Conservation (phyloP, 2,888 invertebrate species). For the Odontomyia ornata region DNA sequence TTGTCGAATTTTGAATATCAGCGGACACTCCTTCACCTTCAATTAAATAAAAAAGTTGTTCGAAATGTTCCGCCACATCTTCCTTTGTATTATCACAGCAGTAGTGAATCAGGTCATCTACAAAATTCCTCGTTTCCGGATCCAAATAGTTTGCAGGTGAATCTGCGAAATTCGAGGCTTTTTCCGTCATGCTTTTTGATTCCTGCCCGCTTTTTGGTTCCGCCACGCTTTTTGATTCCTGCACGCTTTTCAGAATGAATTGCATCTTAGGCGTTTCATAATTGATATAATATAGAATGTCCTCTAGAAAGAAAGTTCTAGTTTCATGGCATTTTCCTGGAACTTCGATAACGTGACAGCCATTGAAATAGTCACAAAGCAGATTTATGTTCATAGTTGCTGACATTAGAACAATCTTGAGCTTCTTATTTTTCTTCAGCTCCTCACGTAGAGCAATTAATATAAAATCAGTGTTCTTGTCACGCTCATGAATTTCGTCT, state of each 20-base stretch:
- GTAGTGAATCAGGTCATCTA: slow-evolving; percentile 62
- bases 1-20: slow-evolving; percentile 74
- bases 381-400: slow-evolving; percentile 88
- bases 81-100: slow-evolving; percentile 51
- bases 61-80: slow-evolving; percentile 73
- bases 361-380: slow-evolving; percentile 84
- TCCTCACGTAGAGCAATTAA: slow-evolving; percentile 84
- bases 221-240: neutral
- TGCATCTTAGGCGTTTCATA: slow-evolving; percentile 57
- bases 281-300: slow-evolving; percentile 72
- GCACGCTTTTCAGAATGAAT: neutral
- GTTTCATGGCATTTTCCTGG: slow-evolving; percentile 81
- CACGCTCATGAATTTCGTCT: slow-evolving; percentile 96
- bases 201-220: neutral
- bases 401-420: slow-evolving; percentile 92
- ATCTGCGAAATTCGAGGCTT: neutral
- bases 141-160: slow-evolving; percentile 52
- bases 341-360: slow-evolving; percentile 78
- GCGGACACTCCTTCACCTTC: slow-evolving; percentile 80
- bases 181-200: neutral
- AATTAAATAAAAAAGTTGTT: slow-evolving; percentile 80
- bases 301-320: slow-evolving; percentile 80
- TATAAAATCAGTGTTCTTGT: slow-evolving; percentile 91
- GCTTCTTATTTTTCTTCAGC: slow-evolving; percentile 71
- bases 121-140: slow-evolving; percentile 65